These are phyloP conservation scores for Salticus scenicus DNA, from an alignment of 2,888 invertebrate genomes.

Conservation along the genomic window DNA sequence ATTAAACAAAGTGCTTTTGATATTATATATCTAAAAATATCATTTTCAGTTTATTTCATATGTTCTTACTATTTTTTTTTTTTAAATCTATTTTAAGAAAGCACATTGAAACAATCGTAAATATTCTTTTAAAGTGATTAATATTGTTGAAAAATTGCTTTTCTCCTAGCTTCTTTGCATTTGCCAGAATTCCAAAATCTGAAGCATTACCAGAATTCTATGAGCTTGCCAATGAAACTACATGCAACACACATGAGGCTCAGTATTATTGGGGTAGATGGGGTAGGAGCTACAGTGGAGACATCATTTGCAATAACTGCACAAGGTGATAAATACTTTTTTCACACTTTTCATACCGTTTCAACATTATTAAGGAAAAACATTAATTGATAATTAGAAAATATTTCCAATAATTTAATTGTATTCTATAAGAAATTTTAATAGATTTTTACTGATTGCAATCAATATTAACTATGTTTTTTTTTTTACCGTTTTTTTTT, in stretches of 20 bases:
- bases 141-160: not conserved
- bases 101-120: no score
- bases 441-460: no score
- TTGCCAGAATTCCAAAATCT: slow-evolving; percentile 44
- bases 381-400: not conserved
- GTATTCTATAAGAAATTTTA: no score
- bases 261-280: slow-evolving; percentile 68
- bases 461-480: no score
- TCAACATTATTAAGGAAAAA: not conserved
- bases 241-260: slow-evolving; percentile 61
- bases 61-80: no score
- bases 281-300: slow-evolving; percentile 68
- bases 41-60: no score
- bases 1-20: no score
- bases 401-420: not conserved
- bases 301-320: slow-evolving; percentile 58
- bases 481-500: no score
- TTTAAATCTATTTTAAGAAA: no score
- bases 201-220: slow-evolving; percentile 66
- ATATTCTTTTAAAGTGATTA: no score
- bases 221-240: slow-evolving; percentile 64
- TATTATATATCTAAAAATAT: no score
- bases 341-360: not conserved
- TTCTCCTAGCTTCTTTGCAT: slow-evolving; percentile 39
- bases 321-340: slow-evolving; percentile 35